These are phyloP conservation scores for Hippoglossus stenolepis DNA, from an alignment of 2,113 vertebrate genomes.

Conservation along the genomic window DNA sequence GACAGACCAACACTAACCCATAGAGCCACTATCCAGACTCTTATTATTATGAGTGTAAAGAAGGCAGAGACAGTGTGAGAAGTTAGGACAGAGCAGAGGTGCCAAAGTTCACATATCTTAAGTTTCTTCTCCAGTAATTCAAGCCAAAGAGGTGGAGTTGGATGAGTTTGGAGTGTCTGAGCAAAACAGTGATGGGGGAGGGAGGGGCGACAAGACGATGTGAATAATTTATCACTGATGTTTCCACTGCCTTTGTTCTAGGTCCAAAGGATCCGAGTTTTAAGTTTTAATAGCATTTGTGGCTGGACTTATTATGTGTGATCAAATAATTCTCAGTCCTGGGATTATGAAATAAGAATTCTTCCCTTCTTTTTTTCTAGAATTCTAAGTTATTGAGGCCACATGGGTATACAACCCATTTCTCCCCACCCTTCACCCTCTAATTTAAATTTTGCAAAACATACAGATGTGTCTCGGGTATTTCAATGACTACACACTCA, in stretches of 20 bases:
- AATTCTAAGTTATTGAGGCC: slow-evolving; percentile 68
- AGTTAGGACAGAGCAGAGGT: slow-evolving; percentile 7
- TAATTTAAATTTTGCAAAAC: slow-evolving; percentile 75
- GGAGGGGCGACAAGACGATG: slow-evolving; percentile 71
- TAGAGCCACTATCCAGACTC: not conserved
- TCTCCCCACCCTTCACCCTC: slow-evolving; percentile 57
- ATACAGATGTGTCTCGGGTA: slow-evolving; percentile 61
- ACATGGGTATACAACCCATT: slow-evolving; percentile 62
- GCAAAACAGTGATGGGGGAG: slow-evolving; percentile 65
- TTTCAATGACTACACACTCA: slow-evolving; percentile 53
- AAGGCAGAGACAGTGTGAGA: not conserved
- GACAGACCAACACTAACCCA: not conserved
- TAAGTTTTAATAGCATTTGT: slow-evolving; percentile 81
- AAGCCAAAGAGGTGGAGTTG: slow-evolving; percentile 49
- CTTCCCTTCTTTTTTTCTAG: slow-evolving; percentile 48
- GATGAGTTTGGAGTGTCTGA: slow-evolving; percentile 67
- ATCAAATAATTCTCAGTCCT: slow-evolving; percentile 82
- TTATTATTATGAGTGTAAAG: not conserved
- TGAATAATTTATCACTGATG: slow-evolving; percentile 84
- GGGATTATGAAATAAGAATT: slow-evolving; percentile 73
- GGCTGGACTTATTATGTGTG: slow-evolving; percentile 80
- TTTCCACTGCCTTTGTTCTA: slow-evolving; percentile 81
- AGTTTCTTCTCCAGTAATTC: slow-evolving; percentile 41
- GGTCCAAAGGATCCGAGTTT: slow-evolving; percentile 77
- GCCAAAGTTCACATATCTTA: slow-evolving; percentile 40